Evolutionary conservation across 2,797 vertebrate genomes (phyloP).

Genomic region (Huso huso): DNA sequence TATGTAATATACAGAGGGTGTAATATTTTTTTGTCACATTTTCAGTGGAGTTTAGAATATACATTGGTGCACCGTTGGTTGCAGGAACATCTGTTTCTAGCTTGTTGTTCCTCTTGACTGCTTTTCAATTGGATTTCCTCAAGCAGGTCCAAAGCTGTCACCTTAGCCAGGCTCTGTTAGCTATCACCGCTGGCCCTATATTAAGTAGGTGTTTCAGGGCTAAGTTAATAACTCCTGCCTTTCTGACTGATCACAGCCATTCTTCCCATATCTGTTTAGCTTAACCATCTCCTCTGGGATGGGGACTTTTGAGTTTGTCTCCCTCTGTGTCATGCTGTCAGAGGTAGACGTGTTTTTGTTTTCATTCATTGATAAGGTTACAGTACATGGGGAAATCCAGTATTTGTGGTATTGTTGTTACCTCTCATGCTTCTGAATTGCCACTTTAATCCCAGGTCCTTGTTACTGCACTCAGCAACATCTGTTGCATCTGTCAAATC

Average conservation of each 20-base stretch:
- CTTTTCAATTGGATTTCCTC: conserved; percentile 99
- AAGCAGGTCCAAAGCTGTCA: conserved; percentile 97
- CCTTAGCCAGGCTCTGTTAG: conserved; percentile 96
- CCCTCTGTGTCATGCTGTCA: conserved; percentile 18
- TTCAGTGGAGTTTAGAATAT: conserved; percentile 41
- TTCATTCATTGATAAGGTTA: too few relatives aligned
- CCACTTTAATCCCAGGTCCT: too few relatives aligned
- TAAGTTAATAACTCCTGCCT: conserved; percentile 98
- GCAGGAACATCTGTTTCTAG: conserved; percentile 93
- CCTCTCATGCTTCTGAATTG: too few relatives aligned
- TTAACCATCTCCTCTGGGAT: conserved; percentile 46
- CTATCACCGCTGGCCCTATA: conserved; percentile 88
- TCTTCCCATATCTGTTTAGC: conserved; percentile 54
- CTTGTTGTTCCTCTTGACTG: conserved; percentile 98
- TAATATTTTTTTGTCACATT: conserved; percentile 42
- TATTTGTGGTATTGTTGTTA: too few relatives aligned
- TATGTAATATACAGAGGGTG: conserved; percentile 36
- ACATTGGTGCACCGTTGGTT: conserved; percentile 66
- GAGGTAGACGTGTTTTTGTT: too few relatives aligned
- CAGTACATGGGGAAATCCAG: too few relatives aligned
- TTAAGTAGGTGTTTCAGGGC: conserved; percentile 99
- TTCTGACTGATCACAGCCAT: conserved; percentile 78
- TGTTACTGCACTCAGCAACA: too few relatives aligned
- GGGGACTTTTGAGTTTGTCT: conserved; percentile 46
- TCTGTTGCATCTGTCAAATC: too few relatives aligned